phyloP scores from a whole-genome alignment of 2,888 invertebrate species.

The Watsonalla binaria region DNA sequence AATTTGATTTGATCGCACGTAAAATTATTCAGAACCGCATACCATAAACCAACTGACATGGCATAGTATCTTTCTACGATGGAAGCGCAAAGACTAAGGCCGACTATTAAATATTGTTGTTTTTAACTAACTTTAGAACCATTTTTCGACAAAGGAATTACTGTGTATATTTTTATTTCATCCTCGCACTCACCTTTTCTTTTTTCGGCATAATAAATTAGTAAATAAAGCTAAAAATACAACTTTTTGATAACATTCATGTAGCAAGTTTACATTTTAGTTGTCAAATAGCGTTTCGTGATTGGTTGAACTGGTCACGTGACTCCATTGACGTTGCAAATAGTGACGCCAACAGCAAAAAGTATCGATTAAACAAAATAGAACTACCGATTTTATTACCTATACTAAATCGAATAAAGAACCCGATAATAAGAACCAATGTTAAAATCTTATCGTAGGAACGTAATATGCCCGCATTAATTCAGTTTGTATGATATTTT shows the following conservation, averaged over 20 bases:
- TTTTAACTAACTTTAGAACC: conserved; percentile 18
- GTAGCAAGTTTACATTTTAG: conserved; percentile 51
- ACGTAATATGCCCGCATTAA: no score
- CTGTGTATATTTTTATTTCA: conserved; percentile 13
- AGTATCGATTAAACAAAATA: conserved; percentile 1
- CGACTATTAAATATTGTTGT: conserved; percentile 41
- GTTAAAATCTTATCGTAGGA: no score
- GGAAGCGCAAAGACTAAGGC: conserved; percentile 43
- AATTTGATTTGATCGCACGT: conserved; percentile 52
- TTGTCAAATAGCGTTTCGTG: conserved; percentile 30
- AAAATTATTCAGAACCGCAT: conserved; percentile 64
- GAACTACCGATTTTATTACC: neutral
- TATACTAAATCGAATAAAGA: neutral
- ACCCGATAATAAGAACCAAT: no score
- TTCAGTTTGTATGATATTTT: no score
- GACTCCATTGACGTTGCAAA: conserved; percentile 49
- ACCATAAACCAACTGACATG: conserved; percentile 69
- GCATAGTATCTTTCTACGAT: conserved; percentile 47
- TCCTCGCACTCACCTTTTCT: conserved; percentile 51
- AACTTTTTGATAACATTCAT: conserved; percentile 49
- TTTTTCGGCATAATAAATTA: conserved; percentile 54
- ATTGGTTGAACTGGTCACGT: conserved; percentile 50
- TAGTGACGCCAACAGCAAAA: conserved; percentile 23
- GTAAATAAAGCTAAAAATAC: conserved; percentile 49
- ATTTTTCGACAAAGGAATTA: conserved; percentile 2